Evolutionary conservation across 2,113 vertebrate species (phyloP).

Genomic region (Alligator sinensis): DNA sequence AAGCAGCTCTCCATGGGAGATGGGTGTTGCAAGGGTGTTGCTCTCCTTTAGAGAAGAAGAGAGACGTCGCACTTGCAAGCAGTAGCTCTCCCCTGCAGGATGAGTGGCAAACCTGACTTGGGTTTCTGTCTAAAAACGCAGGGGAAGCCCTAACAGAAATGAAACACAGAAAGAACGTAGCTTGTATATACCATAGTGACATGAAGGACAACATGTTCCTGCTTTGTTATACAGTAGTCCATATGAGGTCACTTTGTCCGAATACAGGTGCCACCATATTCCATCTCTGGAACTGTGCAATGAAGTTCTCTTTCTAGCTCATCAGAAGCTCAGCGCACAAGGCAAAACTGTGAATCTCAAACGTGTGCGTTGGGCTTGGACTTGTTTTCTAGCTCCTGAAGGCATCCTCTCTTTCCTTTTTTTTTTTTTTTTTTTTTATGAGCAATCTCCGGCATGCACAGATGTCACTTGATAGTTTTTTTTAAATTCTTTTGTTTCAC

Average conservation of each 20-base stretch:
- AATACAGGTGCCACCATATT: background rate
- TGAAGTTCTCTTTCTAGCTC: background rate
- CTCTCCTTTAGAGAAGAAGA: background rate
- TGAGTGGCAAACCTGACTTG: accelerated
- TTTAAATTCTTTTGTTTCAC: constrained; percentile 22
- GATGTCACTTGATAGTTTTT: background rate
- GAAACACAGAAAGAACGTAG: background rate
- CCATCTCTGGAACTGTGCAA: background rate
- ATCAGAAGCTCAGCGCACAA: background rate
- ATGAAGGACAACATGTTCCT: background rate
- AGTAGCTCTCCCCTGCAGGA: background rate
- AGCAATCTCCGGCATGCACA: background rate
- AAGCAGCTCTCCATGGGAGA: background rate
- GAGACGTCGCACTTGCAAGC: accelerated
- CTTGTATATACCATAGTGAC: accelerated
- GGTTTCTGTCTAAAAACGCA: accelerated
- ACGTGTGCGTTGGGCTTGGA: constrained; percentile 12
- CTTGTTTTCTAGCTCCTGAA: background rate
- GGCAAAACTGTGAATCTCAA: constrained; percentile 1
- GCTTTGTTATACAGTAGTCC: background rate
- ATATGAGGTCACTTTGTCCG: background rate
- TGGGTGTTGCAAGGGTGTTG: background rate
- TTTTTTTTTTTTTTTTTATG: background rate
- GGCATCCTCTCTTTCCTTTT: background rate
- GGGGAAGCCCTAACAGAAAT: accelerated